A percentile compares a stretch with the other conserved stretches of the same genome.
Evolutionary conservation across 2,888 invertebrate species (phyloP).

Genomic region (Callinectes sapidus): DNA sequence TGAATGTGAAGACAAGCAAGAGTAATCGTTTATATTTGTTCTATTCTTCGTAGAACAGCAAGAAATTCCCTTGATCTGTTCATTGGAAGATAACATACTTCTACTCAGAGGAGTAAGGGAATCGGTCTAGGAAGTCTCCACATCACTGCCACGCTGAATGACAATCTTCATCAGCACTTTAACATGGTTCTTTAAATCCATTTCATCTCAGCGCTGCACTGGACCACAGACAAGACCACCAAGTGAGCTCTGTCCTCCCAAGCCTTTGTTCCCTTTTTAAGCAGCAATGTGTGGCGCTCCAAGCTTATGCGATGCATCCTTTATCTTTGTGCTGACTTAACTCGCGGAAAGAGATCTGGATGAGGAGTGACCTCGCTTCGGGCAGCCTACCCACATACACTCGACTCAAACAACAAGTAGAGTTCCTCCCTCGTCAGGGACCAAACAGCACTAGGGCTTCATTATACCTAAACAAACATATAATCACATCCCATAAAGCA

Average conservation of each 20-base stretch:
- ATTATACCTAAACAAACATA: constrained; percentile 43
- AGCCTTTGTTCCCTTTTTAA: background rate
- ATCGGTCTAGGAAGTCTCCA: background rate
- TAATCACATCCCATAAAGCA: constrained; percentile 42
- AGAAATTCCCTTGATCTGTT: background rate
- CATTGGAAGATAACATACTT: background rate
- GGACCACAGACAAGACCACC: background rate
- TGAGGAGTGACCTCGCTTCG: background rate
- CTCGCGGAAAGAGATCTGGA: background rate
- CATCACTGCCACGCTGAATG: background rate
- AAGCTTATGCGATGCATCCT: background rate
- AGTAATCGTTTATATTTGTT: background rate
- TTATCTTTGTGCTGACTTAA: background rate
- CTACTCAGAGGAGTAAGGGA: background rate
- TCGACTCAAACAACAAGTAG: constrained; percentile 2
- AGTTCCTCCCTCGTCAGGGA: background rate
- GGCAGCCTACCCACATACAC: background rate
- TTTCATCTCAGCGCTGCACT: background rate
- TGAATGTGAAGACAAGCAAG: too few relatives aligned
- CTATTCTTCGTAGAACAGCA: background rate
- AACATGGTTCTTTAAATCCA: background rate
- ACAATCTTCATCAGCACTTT: background rate
- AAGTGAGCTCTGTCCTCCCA: background rate
- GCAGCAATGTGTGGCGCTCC: background rate
- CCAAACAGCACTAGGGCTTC: constrained; percentile 10